These are phyloP conservation scores for Margaritifera margaritifera DNA, from an alignment of 2,888 invertebrate genomes.

Conservation along the genomic window DNA sequence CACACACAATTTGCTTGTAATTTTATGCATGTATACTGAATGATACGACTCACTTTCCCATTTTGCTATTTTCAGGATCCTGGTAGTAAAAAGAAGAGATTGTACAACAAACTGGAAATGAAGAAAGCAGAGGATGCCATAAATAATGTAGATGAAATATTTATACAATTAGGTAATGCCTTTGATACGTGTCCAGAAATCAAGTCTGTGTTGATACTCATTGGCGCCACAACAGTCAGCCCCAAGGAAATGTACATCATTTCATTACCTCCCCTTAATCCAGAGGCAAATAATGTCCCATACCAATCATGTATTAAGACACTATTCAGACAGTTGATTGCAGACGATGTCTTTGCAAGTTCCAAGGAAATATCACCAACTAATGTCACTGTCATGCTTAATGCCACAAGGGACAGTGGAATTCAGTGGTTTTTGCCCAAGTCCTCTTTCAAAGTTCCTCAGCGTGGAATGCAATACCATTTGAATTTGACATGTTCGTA, in stretches of 20 bases:
- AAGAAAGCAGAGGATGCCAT: constrained; percentile 42
- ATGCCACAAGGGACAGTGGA: constrained; percentile 46
- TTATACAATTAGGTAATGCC: constrained; percentile 35
- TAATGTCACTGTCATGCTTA: constrained; percentile 42
- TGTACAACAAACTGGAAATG: constrained; percentile 18
- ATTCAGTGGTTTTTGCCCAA: constrained; percentile 57
- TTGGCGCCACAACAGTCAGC: constrained; percentile 55
- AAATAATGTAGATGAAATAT: constrained; percentile 38
- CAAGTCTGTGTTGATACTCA: constrained; percentile 39
- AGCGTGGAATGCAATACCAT: constrained; percentile 42
- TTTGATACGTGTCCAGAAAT: constrained; percentile 57
- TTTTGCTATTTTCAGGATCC: constrained; percentile 4
- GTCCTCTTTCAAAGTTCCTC: constrained; percentile 43
- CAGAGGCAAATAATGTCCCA: constrained; percentile 46
- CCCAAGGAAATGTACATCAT: constrained; percentile 57
- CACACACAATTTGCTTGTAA: no score
- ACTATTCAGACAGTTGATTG: constrained; percentile 51
- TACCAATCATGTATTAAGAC: constrained; percentile 40
- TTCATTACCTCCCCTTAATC: constrained; percentile 38
- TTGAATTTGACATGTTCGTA: constrained; percentile 37
- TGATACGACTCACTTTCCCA: no score
- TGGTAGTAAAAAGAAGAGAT: constrained; percentile 3
- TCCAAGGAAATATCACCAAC: constrained; percentile 45
- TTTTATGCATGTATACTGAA: no score
- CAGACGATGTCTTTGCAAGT: constrained; percentile 49